These are phyloP conservation scores for Shinisaurus crocodilurus DNA, from an alignment of 2,113 vertebrate species.

Conservation along the genomic window DNA sequence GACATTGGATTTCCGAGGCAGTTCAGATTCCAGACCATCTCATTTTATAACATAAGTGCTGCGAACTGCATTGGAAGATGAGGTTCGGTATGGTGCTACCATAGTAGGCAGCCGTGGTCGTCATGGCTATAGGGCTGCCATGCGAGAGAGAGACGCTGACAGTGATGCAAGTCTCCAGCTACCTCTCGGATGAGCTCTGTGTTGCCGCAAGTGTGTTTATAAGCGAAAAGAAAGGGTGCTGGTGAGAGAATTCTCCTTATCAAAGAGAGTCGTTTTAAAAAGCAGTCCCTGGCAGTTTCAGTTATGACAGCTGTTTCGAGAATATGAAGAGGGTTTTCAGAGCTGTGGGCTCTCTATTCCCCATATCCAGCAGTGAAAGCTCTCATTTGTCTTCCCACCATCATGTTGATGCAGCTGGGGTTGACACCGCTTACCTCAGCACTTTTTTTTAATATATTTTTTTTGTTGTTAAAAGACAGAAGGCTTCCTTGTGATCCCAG, in stretches of 20 bases:
- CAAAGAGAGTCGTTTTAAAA: slow-evolving; percentile 55
- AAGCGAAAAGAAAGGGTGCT: slow-evolving; percentile 24
- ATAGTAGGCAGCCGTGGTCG: slow-evolving; percentile 24
- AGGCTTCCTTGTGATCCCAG: slow-evolving; percentile 83
- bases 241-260: slow-evolving; percentile 64
- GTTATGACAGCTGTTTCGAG: slow-evolving; percentile 73
- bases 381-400: slow-evolving; percentile 80
- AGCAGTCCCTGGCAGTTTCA: slow-evolving; percentile 58
- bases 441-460: slow-evolving; percentile 48
- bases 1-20: neutral
- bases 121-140: neutral
- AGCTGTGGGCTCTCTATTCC: slow-evolving; percentile 66
- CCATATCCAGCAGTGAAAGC: slow-evolving; percentile 79
- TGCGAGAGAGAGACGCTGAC: slow-evolving; percentile 35
- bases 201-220: slow-evolving; percentile 56
- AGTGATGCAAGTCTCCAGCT: slow-evolving; percentile 52
- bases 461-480: slow-evolving; percentile 76
- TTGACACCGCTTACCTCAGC: slow-evolving; percentile 84
- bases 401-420: slow-evolving; percentile 85
- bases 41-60: neutral
- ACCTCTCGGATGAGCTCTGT: slow-evolving; percentile 50
- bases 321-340: slow-evolving; percentile 70
- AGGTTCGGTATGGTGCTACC: slow-evolving; percentile 26
- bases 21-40: neutral
- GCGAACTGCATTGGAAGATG: neutral